Evolutionary conservation across 2,888 invertebrate species (phyloP), one percentile per base, ranked within the genome.

Genomic region (Coleophora flavipennella): DNA sequence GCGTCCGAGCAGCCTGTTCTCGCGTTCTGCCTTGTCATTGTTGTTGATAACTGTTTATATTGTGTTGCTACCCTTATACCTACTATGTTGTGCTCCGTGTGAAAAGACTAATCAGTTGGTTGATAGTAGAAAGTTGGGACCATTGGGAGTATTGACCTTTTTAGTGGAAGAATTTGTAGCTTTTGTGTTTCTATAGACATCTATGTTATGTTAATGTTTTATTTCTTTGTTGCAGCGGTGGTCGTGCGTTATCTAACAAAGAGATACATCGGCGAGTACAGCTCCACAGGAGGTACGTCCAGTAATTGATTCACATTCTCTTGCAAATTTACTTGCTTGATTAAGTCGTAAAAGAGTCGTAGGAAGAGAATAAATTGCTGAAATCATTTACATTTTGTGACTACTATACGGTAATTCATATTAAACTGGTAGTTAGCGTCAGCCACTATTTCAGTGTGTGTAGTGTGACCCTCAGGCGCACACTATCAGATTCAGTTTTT

Each of bases 211-310:
- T 20, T 20, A 4, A 20, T 6, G 20, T 46, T 38, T 44, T 59
- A 65, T 67, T 57, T 61, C 69, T 72, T 77, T 85, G 77, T 91
- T 91, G 54, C 89, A 92, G 92, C 92, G 63, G 91, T 92, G 60
- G 91, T 91, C 51, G 92, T 92, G 63, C 89, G 92, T 62, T 92
- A 92, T 78, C 84, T 92, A 59, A 92, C 92, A 48, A 91, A 91
- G 77, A 86, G 92, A 58, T 92, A 92, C 72, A 92, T 92, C 62
- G 92, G 92, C 53, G 92, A 92, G 86, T 92, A 92, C 84, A 92
- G 92, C 78, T 92, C 92, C 45, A 91, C 91, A 55, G 91, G 90
- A 74, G 92, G 92, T 91, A 70, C 89, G 91, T 87, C 47, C 25
- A 42, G 43, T 27, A 42, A 46, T 44, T 39, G 42, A 36, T 35